These are phyloP conservation scores for Hycleus phaleratus DNA, from an alignment of 1,140 invertebrate genomes.

Conservation along the genomic window DNA sequence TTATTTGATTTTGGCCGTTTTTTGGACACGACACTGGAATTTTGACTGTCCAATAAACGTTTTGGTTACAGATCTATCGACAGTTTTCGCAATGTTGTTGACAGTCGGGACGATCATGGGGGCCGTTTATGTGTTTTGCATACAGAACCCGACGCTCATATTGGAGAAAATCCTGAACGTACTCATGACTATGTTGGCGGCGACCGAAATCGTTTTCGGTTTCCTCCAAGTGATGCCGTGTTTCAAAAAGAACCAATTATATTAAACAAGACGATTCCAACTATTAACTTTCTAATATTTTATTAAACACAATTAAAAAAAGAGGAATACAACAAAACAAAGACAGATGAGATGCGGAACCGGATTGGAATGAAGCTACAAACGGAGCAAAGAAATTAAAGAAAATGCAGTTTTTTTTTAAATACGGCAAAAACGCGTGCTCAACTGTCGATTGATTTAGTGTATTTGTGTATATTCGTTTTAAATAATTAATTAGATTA, in stretches of 20 bases:
- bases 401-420: conserved; percentile 3
- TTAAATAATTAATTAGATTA: neutral
- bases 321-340: conserved; percentile 18
- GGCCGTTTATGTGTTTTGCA: conserved; percentile 24
- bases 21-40: too few relatives aligned
- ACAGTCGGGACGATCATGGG: conserved; percentile 24
- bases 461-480: neutral
- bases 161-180: conserved; percentile 27
- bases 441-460: neutral
- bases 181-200: conserved; percentile 22
- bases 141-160: conserved; percentile 27
- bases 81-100: conserved; percentile 24
- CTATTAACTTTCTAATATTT: conserved; percentile 7
- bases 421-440: conserved; percentile 5
- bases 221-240: conserved; percentile 25
- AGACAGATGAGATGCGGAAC: conserved; percentile 3
- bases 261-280: conserved; percentile 16
- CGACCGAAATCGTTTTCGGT: conserved; percentile 28
- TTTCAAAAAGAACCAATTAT: conserved; percentile 27
- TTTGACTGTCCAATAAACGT: too few relatives aligned
- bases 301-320: conserved; percentile 24
- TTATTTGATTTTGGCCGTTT: too few relatives aligned
- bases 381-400: neutral
- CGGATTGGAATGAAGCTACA: conserved; percentile 22
- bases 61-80: conserved; percentile 23